phyloP scores from a whole-genome alignment of 2,888 invertebrate genomes.

The Chamaedrilus cognettii region DNA sequence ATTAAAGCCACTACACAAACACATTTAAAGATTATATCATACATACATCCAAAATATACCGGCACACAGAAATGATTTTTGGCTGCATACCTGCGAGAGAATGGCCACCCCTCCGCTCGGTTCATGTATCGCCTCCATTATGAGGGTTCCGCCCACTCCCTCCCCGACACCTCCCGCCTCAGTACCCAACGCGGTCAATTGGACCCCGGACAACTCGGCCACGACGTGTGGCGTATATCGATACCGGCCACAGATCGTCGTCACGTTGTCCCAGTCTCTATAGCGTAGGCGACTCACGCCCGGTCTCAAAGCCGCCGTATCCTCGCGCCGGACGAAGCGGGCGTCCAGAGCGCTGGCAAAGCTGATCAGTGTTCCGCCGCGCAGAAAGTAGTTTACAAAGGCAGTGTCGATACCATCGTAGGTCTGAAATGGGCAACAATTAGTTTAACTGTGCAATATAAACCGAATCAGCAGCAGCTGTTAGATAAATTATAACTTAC shows the following conservation, averaged over 20 bases:
- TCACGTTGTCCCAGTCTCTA: constrained; percentile 39
- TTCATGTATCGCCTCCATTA: constrained; percentile 31
- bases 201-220: constrained; percentile 22
- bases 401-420: constrained; percentile 42
- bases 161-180: too few species aligned
- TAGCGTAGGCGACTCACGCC: constrained; percentile 39
- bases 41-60: too few species aligned
- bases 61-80: too few species aligned
- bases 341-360: constrained; percentile 33
- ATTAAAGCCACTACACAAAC: too few species aligned
- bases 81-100: constrained; percentile 38
- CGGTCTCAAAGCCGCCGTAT: constrained; percentile 16
- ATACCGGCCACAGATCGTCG: constrained; percentile 41
- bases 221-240: constrained; percentile 33
- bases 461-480: too few species aligned
- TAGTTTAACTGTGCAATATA: too few species aligned
- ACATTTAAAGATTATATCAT: too few species aligned
- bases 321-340: constrained; percentile 24
- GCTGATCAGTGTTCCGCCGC: constrained; percentile 39
- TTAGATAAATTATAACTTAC: too few species aligned
- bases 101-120: constrained; percentile 31
- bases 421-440: too few species aligned
- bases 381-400: constrained; percentile 45
- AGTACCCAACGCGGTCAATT: constrained; percentile 25
- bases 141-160: constrained; percentile 25